Conservation (phyloP, 1,140 invertebrate species). For the Saccostrea glomerata region DNA sequence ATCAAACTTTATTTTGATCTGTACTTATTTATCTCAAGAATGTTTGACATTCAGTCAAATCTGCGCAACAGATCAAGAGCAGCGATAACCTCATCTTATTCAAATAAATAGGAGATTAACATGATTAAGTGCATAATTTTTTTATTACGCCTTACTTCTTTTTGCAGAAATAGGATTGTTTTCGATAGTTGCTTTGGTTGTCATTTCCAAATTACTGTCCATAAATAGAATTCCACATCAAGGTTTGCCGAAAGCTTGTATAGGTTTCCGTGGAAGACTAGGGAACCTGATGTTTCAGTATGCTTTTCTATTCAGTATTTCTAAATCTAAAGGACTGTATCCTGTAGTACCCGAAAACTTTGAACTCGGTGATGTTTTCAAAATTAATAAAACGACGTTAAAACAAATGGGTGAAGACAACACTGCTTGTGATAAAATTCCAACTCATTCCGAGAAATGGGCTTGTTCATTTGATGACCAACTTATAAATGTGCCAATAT, state of each 20-base stretch:
- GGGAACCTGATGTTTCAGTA: constrained; percentile 71
- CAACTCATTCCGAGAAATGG: constrained; percentile 40
- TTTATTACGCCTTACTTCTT: background rate
- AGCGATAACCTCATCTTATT: too few relatives aligned
- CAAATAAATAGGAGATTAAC: too few relatives aligned
- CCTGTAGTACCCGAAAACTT: constrained; percentile 49
- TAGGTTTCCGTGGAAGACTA: constrained; percentile 60
- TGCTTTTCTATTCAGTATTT: constrained; percentile 60
- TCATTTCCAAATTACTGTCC: background rate
- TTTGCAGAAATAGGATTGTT: background rate
- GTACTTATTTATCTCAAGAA: too few relatives aligned
- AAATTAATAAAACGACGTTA: constrained; percentile 31
- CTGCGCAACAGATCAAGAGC: too few relatives aligned
- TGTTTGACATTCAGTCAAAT: too few relatives aligned
- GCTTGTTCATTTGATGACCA: constrained; percentile 58
- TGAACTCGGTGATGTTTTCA: constrained; percentile 45
- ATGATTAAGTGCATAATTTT: background rate
- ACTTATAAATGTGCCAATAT: constrained; percentile 53
- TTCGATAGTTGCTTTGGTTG: background rate
- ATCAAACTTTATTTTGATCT: too few relatives aligned
- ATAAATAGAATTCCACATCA: background rate
- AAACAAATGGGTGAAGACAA: background rate
- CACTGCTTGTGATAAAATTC: background rate
- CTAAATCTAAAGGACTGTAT: constrained; percentile 54
- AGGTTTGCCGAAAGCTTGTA: constrained; percentile 50